Evolutionary conservation across 2,797 vertebrate species (phyloP).

Genomic region (Huso huso): DNA sequence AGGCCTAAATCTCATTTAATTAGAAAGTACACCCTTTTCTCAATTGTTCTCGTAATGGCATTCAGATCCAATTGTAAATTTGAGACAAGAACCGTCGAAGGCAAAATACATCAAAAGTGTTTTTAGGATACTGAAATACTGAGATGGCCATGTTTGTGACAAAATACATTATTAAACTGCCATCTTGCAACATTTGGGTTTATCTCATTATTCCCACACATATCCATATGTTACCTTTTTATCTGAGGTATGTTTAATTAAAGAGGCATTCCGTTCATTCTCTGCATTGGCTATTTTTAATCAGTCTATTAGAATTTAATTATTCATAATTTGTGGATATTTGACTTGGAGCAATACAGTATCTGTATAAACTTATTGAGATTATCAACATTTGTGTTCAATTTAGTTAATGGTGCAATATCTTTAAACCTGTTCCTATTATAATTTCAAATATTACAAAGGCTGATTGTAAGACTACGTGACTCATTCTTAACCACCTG

Average conservation of each 20-base stretch:
- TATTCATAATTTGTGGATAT: slow-evolving; percentile 10
- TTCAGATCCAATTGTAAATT: slow-evolving; percentile 11
- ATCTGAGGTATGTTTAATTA: slow-evolving; percentile 21
- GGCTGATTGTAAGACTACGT: too few relatives aligned
- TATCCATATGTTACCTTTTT: slow-evolving; percentile 37
- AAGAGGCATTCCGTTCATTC: slow-evolving; percentile 15
- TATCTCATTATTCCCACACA: slow-evolving; percentile 34
- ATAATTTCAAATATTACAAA: too few relatives aligned
- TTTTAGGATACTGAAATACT: slow-evolving; percentile 30
- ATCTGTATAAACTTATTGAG: slow-evolving; percentile 1
- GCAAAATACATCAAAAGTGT: slow-evolving; percentile 1
- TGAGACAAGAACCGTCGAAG: neutral
- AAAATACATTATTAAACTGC: slow-evolving; percentile 50
- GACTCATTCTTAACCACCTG: too few relatives aligned
- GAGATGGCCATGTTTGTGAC: slow-evolving; percentile 23
- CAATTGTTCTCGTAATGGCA: slow-evolving; percentile 13
- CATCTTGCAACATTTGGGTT: slow-evolving; percentile 48
- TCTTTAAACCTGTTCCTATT: too few relatives aligned
- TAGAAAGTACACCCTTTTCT: slow-evolving; percentile 13
- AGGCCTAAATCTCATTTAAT: slow-evolving; percentile 11
- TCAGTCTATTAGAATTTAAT: slow-evolving; percentile 10
- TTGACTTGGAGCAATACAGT: slow-evolving; percentile 6
- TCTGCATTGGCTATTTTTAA: slow-evolving; percentile 17
- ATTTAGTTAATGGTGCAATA: too few relatives aligned
- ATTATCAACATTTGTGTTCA: neutral